Conservation (phyloP, 2,797 vertebrate genomes). For the Alcedo atthis region DNA sequence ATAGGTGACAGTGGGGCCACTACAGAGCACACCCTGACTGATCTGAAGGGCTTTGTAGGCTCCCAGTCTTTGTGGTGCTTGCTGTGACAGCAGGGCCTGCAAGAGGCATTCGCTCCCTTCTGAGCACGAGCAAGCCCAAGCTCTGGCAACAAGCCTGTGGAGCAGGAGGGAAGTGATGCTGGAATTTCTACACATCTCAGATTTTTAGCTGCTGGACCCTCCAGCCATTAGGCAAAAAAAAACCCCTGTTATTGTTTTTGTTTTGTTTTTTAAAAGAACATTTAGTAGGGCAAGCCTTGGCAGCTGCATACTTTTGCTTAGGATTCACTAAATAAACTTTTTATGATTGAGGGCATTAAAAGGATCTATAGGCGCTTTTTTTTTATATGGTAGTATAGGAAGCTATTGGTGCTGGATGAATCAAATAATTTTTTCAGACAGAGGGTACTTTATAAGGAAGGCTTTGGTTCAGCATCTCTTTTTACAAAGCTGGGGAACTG, state of each 20-base stretch:
- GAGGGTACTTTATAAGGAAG: neutral
- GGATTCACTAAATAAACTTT: neutral
- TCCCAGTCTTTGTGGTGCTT: neutral
- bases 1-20: neutral
- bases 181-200: neutral
- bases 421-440: neutral
- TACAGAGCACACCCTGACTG: neutral
- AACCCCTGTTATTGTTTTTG: rapidly evolving
- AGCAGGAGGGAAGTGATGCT: neutral
- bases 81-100: neutral
- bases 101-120: neutral
- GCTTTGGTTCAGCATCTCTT: neutral
- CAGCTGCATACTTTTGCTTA: neutral
- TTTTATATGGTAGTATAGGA: neutral
- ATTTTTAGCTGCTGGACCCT: neutral
- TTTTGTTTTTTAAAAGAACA: neutral
- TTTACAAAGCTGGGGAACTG: neutral
- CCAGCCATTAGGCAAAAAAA: neutral
- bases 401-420: neutral
- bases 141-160: neutral
- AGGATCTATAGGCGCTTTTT: neutral
- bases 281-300: neutral
- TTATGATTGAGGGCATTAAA: neutral
- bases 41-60: neutral
- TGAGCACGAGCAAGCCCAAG: neutral